A percentile compares a stretch with the other conserved stretches of the same genome.
phyloP scores from a whole-genome alignment of 2,797 vertebrate species.

The Sarcophilus harrisii region DNA sequence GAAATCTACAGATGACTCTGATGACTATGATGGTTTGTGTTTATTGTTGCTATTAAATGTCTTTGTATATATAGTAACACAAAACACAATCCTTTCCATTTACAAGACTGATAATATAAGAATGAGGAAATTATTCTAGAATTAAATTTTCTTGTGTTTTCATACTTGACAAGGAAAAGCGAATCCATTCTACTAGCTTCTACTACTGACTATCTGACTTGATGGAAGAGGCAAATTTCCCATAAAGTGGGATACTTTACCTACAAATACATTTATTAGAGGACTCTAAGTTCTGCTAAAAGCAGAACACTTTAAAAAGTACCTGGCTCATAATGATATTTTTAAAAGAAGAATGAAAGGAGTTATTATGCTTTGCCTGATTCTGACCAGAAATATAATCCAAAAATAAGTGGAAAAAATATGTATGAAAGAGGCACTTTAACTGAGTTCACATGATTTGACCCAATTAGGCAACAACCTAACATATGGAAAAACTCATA shows the following conservation, averaged over 20 bases:
- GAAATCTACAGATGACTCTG: slow-evolving; percentile 22
- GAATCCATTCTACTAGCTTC: not conserved
- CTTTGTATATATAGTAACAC: not conserved
- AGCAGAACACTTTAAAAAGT: not conserved
- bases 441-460: not conserved
- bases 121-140: not conserved
- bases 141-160: not conserved
- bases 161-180: not conserved
- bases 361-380: not conserved
- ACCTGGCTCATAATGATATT: not conserved
- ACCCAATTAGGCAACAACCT: not conserved
- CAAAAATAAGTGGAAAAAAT: not conserved
- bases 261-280: not conserved
- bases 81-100: not conserved
- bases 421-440: not conserved
- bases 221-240: not conserved
- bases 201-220: not conserved
- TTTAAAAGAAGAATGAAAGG: not conserved
- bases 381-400: not conserved
- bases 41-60: not conserved
- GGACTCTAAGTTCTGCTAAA: not conserved
- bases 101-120: not conserved
- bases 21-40: not conserved
- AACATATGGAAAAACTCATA: not conserved
- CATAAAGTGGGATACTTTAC: not conserved